Conservation (phyloP, 2,797 vertebrate genomes). For the Miichthys miiuy region DNA sequence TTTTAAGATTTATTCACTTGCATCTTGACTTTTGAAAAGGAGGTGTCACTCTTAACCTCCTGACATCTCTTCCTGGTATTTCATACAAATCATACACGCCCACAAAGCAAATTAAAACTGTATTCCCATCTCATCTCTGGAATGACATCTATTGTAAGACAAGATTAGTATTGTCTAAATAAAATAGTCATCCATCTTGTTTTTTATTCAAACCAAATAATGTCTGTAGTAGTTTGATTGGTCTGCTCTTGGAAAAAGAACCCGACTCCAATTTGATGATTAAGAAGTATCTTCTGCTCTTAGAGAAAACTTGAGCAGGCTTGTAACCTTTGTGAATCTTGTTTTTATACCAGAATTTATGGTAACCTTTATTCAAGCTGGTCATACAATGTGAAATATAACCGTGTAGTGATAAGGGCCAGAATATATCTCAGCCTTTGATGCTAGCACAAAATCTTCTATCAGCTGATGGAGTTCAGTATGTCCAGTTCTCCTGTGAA, state of each 20-base stretch:
- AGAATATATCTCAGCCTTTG: background rate
- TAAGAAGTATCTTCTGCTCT: background rate
- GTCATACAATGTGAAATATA: background rate
- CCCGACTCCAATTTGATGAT: background rate
- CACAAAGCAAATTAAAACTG: conserved; percentile 14
- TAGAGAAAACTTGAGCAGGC: background rate
- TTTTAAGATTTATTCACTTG: conserved; percentile 20
- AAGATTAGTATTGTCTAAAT: conserved; percentile 13
- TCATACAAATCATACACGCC: conserved; percentile 23
- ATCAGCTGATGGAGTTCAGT: background rate
- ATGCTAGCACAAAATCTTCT: background rate
- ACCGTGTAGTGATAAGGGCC: background rate
- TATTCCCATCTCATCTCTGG: conserved; percentile 4
- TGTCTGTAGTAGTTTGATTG: background rate
- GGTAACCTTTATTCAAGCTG: background rate
- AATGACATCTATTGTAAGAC: conserved; percentile 8
- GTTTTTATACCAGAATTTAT: background rate
- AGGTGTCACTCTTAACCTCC: conserved; percentile 21
- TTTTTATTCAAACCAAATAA: conserved; percentile 5
- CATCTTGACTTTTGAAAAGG: conserved; percentile 20
- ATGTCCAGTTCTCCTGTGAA: background rate
- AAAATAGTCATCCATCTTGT: background rate
- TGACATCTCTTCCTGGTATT: conserved; percentile 23
- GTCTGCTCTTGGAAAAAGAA: background rate
- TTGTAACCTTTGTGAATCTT: background rate